Evolutionary conservation across 1,140 invertebrate species (phyloP), one percentile per base, ranked within the genome.

Genomic region (Caenorhabditis tropicalis): DNA sequence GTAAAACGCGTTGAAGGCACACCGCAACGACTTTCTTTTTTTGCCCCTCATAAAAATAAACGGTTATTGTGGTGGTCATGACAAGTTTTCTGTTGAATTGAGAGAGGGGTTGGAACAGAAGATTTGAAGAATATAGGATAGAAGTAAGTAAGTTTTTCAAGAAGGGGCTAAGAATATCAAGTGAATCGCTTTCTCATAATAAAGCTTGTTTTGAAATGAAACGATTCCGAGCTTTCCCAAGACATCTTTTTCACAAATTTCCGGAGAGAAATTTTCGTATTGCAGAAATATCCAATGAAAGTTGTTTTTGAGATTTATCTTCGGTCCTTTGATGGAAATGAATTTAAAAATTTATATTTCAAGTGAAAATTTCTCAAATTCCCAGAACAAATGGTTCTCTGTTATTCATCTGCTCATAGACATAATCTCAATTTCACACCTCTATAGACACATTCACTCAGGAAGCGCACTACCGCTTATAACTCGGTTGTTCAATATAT

Each of bases 21-120:
- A 74, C 65, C 65, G 65, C 65, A 74, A 74, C 65, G 65, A 39
- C 65, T 74, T 33, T 43, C 65, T 74, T 74, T 74, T 74, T 74
- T 74, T n/a, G n/a, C 65, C 36, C 36, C 65, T 74, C 65, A 74
- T 74, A 74, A 74, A 74, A 74, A 74, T 74, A 74, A 74, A 74
- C 65, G 65, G 65, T 74, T 74, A 74, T 74, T 74, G 65, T 74
- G n/a, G 65, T 74, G 65, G 65, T 74, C 65, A 43, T 74, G 65
- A 43, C 65, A 74, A 74, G 65, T 74, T 74, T 74, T 74, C 36
- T 74, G 65, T 74, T 74, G 65, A 74, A 74, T 74, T 74, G 65
- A 74, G 65, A 74, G 24, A 31, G 19, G n/a, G 65, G 29, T 24
- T n/a, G n/a, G n/a, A n/a, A n/a, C n/a, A n/a, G 65, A 65, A 36